Base-by-base conservation (phyloP, 2,888 invertebrate species). In the Hyalella azteca region DNA sequence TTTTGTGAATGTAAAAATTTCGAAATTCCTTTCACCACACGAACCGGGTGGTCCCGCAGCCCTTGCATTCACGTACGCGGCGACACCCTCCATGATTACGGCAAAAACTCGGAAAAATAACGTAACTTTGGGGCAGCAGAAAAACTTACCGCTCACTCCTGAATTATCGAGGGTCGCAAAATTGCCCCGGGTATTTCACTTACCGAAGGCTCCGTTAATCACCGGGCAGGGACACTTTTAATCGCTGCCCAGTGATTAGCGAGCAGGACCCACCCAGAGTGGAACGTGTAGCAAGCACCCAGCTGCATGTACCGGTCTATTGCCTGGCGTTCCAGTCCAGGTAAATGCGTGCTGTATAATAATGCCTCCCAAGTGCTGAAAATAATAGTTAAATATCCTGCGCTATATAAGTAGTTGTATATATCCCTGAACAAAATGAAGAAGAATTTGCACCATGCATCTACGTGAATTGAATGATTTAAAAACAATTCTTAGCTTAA, bases 221-320 rank as follows among this genome's bases (percentile, higher is more conserved):
- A 66, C 13, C 29, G 66, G 66, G 66, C 26, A 36, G 66, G n/a
- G 66, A 66, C 66, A 13, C 66, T 66, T 59, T 59, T 66, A 66
- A 66, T 66, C 36, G 66, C 19, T 66, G 36, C 66, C 39, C 36
- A 0, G 39, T 39, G 66, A 66, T 66, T 66, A 66, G 19, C 5
- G 26, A n/a, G 36, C 39, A 4, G 36, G 66, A 36, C 66, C 66
- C 66, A 66, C 66, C 36, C 39, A 36, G 66, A 3, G 39, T 19
- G 4, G 66, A 2, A 32, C n/a, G 54, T 1, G 54, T 9, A 11
- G 45, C 11, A 11, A n/a, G n/a, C n/a, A n/a, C n/a, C n/a, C n/a
- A n/a, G n/a, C n/a, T n/a, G n/a, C n/a, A n/a, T n/a, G n/a, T n/a
- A n/a, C n/a, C n/a, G n/a, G n/a, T n/a, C n/a, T n/a, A n/a, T n/a